Percentiles rank a stretch among this genome's conserved stretches.
Evolutionary conservation across 2,888 invertebrate genomes (phyloP).

Genomic region (Shargacucullia verbasci): DNA sequence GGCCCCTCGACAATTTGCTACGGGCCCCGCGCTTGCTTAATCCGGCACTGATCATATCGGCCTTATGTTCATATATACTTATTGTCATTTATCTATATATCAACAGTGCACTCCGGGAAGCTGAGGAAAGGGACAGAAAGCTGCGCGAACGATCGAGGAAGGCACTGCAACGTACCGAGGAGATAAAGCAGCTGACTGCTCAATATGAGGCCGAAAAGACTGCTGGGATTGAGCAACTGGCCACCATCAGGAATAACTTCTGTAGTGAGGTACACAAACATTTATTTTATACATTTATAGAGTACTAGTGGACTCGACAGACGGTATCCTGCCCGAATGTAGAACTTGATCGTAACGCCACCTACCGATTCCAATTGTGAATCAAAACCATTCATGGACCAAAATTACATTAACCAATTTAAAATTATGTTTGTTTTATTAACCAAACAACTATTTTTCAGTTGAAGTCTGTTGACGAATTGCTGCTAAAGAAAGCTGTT

Average conservation of each 20-base stretch:
- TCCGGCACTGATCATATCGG: too few species aligned
- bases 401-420: too few species aligned
- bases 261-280: constrained; percentile 58
- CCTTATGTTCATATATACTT: too few species aligned
- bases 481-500: constrained; percentile 61
- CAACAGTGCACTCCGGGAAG: constrained; percentile 72
- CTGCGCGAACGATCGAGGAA: constrained; percentile 62
- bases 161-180: constrained; percentile 62
- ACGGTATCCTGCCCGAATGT: too few species aligned
- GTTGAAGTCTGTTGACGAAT: constrained; percentile 69
- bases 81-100: neutral
- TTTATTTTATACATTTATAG: too few species aligned
- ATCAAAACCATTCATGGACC: too few species aligned
- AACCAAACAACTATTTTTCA: constrained; percentile 56
- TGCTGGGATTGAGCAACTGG: constrained; percentile 60
- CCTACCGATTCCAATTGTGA: too few species aligned
- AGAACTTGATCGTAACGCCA: too few species aligned
- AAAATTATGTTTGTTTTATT: neutral
- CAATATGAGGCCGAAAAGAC: constrained; percentile 68
- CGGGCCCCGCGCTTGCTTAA: too few species aligned
- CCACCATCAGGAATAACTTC: constrained; percentile 61
- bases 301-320: too few species aligned
- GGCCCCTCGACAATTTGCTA: too few species aligned
- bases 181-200: constrained; percentile 65
- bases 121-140: constrained; percentile 74